phyloP scores from a whole-genome alignment of 2,888 invertebrate genomes.

The Agrilus cyanescens region DNA sequence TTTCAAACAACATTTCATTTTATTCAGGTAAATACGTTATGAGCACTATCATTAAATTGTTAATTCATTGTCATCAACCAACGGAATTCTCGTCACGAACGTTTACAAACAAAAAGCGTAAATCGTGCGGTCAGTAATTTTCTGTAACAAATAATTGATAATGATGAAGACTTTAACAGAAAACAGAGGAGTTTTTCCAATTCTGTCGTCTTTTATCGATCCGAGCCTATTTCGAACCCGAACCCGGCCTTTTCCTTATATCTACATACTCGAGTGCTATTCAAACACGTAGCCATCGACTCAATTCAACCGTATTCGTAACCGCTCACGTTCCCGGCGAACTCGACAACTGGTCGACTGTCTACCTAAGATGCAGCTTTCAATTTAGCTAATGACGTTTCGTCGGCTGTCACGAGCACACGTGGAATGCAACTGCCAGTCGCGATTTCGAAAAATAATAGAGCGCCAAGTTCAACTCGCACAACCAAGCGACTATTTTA shows the following conservation, averaged over 20 bases:
- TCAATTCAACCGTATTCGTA: constrained; percentile 19
- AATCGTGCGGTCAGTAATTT: constrained; percentile 1
- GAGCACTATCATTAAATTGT: no score
- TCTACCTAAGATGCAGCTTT: constrained; percentile 37
- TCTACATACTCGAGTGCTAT: constrained; percentile 38
- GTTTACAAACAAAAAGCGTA: no score
- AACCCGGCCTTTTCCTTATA: constrained; percentile 30
- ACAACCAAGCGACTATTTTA: constrained; percentile 1
- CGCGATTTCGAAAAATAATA: constrained; percentile 31
- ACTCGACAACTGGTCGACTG: constrained; percentile 23
- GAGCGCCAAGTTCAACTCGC: constrained; percentile 21
- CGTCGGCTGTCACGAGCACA: constrained; percentile 37
- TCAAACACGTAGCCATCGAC: constrained; percentile 28
- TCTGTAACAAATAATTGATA: constrained; percentile 17
- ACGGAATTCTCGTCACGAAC: no score
- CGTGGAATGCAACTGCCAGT: constrained; percentile 32
- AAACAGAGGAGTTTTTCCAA: constrained; percentile 25
- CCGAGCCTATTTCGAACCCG: constrained; percentile 33
- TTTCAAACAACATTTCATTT: no score
- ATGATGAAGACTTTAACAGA: constrained; percentile 21
- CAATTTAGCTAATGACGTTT: constrained; percentile 40
- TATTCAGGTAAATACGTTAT: no score
- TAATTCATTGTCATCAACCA: no score
- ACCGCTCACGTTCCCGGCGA: constrained; percentile 17
- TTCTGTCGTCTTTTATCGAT: constrained; percentile 32